Evolutionary conservation across 2,113 vertebrate species (phyloP).

Genomic region (Irena cyanogastra): DNA sequence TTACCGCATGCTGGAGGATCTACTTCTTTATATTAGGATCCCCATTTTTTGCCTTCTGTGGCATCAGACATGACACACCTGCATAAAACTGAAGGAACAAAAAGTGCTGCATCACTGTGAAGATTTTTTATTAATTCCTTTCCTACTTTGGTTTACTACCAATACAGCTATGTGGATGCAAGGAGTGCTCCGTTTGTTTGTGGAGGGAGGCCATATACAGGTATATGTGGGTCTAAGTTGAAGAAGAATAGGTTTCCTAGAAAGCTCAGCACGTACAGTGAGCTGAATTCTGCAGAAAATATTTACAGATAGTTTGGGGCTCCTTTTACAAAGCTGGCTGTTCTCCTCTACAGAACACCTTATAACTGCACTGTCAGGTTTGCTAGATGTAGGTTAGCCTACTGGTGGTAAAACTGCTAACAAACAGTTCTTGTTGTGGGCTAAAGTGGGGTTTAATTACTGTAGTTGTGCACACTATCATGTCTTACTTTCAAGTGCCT

Average conservation of each 20-base stretch:
- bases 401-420: not conserved
- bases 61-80: not conserved
- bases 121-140: not conserved
- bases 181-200: not conserved
- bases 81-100: not conserved
- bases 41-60: not conserved
- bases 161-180: not conserved
- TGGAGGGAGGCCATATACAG: not conserved
- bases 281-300: not conserved
- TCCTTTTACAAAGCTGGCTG: not conserved
- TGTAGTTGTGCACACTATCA: not conserved
- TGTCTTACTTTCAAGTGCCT: constrained; percentile 50
- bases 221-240: not conserved
- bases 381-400: not conserved
- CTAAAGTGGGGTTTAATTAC: not conserved
- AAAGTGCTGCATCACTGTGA: not conserved
- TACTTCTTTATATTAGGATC: not conserved
- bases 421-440: not conserved
- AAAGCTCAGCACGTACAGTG: not conserved
- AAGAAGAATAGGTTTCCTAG: not conserved
- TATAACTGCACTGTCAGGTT: not conserved
- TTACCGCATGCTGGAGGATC: constrained; percentile 8
- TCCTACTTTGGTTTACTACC: not conserved
- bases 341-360: not conserved
- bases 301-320: not conserved